Evolutionary conservation across 2,113 vertebrate genomes (phyloP), one percentile per base, ranked within the genome.

Genomic region (Kryptolebias marmoratus): DNA sequence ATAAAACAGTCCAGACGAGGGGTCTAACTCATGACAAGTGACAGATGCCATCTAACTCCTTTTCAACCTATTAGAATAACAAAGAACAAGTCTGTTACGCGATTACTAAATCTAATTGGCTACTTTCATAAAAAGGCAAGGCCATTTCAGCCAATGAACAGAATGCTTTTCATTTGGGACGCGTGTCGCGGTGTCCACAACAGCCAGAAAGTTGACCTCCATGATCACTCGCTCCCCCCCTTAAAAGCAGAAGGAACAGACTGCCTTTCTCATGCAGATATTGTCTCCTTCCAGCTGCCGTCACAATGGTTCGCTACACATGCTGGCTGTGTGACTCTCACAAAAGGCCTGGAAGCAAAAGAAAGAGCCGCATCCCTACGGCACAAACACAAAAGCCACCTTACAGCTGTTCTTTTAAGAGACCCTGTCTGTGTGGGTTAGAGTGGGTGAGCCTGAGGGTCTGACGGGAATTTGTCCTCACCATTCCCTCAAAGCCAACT

Each of bases 401-500:
- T 64, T 73, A 87, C 86, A 90, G 88, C 85, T 88, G 90, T 87
- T 82, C 77, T 73, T 83, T 82, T 90, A 79, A 77, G 58, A 42
- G 71, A 53, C 28, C 45, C n/a, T 0, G 55, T 52, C 47, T 60
- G 74, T 30, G 55, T 68, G 71, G 39, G 45, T 42, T 22, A 42
- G 67, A 39, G 55, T 53, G 44, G 64, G 15, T 27, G 64, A 39
- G 50, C 4, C n/a, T 15, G 39, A 61, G 69, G 64, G 72, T 81
- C 71, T 69, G 66, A 56, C 58, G 79, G 79, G 76, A 83, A 56
- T 77, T 87, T 90, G 84, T n/a, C 89, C 97, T 97, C 90, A 99
- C 98, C 98, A 99, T 99, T 93, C 97, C 98, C 90, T 99, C 98
- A 80, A 99, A 99, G 90, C 98, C 98, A 84, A 99, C 98, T 92